Evolutionary conservation across 2,797 vertebrate genomes (phyloP).

Genomic region (Nothura maculosa): DNA sequence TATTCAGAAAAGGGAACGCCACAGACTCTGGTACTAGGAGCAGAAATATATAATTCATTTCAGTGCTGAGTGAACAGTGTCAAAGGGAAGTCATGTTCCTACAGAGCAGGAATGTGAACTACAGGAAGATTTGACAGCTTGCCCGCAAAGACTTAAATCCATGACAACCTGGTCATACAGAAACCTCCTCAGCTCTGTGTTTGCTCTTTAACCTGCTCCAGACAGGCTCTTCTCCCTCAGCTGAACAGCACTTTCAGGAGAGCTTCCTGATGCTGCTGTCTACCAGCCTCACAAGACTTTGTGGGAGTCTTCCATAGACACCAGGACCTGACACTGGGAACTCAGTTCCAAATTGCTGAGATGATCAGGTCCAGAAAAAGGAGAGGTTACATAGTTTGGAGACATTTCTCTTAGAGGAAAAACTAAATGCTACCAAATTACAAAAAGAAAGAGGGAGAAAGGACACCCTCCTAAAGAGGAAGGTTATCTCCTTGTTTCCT

Average conservation of each 20-base stretch:
- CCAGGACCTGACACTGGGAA: neutral
- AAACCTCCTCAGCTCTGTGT: neutral
- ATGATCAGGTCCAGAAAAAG: neutral
- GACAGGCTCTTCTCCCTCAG: neutral
- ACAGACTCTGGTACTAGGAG: neutral
- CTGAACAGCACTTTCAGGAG: neutral
- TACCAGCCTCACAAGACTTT: neutral
- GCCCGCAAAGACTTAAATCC: neutral
- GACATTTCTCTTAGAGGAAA: neutral
- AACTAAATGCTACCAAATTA: neutral
- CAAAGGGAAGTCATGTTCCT: neutral
- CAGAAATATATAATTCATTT: neutral
- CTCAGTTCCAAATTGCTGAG: neutral
- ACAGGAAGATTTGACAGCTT: neutral
- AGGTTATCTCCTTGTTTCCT: neutral
- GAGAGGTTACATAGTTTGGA: neutral
- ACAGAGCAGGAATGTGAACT: neutral
- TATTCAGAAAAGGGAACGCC: neutral
- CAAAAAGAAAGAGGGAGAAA: neutral
- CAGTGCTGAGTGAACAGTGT: neutral
- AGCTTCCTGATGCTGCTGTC: neutral
- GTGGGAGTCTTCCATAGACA: neutral
- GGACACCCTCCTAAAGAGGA: fast-evolving
- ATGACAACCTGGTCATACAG: neutral
- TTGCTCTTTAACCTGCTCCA: neutral